Evolutionary conservation across 2,888 invertebrate genomes (phyloP).

Genomic region (Drosophila silvestris): DNA sequence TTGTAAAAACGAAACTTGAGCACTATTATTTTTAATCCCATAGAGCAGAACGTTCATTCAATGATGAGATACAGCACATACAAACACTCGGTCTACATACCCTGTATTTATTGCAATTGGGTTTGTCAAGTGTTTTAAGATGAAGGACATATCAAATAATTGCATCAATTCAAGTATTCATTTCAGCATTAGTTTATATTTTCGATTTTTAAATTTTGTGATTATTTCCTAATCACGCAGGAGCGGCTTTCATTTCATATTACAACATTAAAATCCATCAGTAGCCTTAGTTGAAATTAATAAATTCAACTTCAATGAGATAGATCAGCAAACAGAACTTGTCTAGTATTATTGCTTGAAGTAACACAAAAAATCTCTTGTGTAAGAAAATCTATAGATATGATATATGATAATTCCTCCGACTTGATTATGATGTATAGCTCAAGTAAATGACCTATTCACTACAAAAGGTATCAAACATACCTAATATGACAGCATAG

Average conservation of each 20-base stretch:
- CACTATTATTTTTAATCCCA: constrained; percentile 25
- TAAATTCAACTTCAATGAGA: background rate
- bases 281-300: background rate
- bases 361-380: background rate
- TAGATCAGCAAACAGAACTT: background rate
- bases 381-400: background rate
- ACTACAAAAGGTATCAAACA: background rate
- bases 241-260: background rate
- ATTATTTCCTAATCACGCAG: background rate
- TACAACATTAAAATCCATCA: background rate
- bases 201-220: background rate
- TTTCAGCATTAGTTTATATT: background rate
- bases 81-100: background rate
- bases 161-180: background rate
- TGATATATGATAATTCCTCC: background rate
- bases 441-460: background rate
- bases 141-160: background rate
- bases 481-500: background rate
- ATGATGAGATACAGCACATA: constrained; percentile 61
- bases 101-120: background rate
- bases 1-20: constrained; percentile 13
- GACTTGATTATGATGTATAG: background rate
- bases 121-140: background rate
- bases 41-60: constrained; percentile 35
- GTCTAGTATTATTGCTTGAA: background rate